These are phyloP conservation scores for Poeciliopsis gracilis DNA, from an alignment of 2,797 vertebrate genomes.

Conservation along the genomic window DNA sequence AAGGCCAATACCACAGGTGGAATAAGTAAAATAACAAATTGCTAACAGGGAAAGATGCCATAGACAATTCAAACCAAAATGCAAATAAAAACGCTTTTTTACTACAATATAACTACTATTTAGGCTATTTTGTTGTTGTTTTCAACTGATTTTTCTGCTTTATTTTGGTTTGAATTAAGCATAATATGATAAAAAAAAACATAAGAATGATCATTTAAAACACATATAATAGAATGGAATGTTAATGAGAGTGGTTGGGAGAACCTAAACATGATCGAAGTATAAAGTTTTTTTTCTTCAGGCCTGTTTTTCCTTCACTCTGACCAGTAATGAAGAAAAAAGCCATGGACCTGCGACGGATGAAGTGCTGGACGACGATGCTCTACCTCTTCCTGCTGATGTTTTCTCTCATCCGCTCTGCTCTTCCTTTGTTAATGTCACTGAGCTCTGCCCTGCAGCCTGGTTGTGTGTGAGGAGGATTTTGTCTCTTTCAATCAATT, in stretches of 20 bases:
- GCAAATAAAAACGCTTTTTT: background rate
- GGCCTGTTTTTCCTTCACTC: constrained; percentile 1
- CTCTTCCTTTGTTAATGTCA: constrained; percentile 62
- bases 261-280: background rate
- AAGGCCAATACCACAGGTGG: constrained; percentile 37
- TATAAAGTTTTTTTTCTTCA: constrained; percentile 6
- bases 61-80: constrained; percentile 28
- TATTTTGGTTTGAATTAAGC: background rate
- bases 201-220: background rate
- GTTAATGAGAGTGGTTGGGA: constrained; percentile 16
- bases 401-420: constrained; percentile 20
- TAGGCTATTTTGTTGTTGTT: background rate
- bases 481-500: constrained; percentile 77
- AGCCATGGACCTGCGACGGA: constrained; percentile 37
- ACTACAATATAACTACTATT: too few relatives aligned
- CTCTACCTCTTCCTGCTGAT: constrained; percentile 40
- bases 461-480: constrained; percentile 60
- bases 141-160: background rate
- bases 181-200: background rate
- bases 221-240: background rate
- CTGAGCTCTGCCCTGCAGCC: constrained; percentile 64
- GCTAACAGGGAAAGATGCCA: constrained; percentile 25
- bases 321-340: constrained; percentile 1
- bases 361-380: constrained; percentile 24
- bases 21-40: constrained; percentile 55